Conservation (phyloP, 2,888 invertebrate genomes). For the Helicoverpa assulta region DNA sequence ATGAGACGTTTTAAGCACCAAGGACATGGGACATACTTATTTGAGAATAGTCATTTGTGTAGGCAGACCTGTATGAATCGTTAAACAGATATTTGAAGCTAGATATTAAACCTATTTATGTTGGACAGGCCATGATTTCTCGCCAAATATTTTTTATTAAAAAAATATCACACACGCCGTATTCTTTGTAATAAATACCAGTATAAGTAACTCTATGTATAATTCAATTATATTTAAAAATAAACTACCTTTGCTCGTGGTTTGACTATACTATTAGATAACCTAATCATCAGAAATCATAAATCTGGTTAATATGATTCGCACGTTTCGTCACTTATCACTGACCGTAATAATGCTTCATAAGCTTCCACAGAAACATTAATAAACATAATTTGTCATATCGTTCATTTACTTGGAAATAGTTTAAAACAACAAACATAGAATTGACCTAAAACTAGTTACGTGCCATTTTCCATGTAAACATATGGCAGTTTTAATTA, state of each 20-base stretch:
- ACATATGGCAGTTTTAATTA: slow-evolving; percentile 22
- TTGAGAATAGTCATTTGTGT: slow-evolving; percentile 64
- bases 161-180: too few species aligned
- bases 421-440: slow-evolving; percentile 2
- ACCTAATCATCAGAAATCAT: neutral
- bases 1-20: slow-evolving; percentile 40
- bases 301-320: slow-evolving; percentile 3
- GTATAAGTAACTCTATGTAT: too few species aligned
- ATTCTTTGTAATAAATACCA: too few species aligned
- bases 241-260: neutral
- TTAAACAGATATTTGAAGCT: slow-evolving; percentile 15
- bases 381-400: neutral
- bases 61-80: slow-evolving; percentile 63
- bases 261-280: neutral
- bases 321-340: neutral
- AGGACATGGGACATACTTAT: slow-evolving; percentile 46
- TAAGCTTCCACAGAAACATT: neutral
- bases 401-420: slow-evolving; percentile 6
- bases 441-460: slow-evolving; percentile 23
- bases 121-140: neutral
- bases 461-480: slow-evolving; percentile 5
- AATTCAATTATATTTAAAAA: neutral
- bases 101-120: slow-evolving; percentile 12
- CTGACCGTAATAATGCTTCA: neutral
- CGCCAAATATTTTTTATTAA: neutral